Conservation (phyloP, 2,113 vertebrate genomes). For the Tupaia chinensis region DNA sequence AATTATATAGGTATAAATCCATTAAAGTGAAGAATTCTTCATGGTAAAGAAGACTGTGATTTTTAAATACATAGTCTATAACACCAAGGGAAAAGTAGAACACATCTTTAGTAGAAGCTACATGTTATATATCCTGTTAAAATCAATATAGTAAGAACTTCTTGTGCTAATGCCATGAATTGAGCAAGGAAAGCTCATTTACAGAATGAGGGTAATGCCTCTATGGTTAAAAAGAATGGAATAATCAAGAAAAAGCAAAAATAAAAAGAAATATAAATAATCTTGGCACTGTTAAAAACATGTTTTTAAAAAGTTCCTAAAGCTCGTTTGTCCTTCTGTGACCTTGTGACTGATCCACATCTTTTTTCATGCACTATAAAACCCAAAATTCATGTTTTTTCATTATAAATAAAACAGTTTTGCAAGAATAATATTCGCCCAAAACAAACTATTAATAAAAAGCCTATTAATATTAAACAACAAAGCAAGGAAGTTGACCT, state of each 20-base stretch:
- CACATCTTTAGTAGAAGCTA: constrained; percentile 90
- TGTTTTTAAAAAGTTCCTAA: constrained; percentile 88
- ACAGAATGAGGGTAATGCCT: constrained; percentile 90
- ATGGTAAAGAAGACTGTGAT: constrained; percentile 79
- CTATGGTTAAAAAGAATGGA: constrained; percentile 94
- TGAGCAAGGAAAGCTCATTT: constrained; percentile 85
- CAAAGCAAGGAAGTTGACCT: constrained; percentile 7
- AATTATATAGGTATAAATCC: constrained; percentile 93
- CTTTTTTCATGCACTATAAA: constrained; percentile 93
- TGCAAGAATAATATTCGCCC: constrained; percentile 89
- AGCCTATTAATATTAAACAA: constrained; percentile 48
- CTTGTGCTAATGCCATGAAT: constrained; percentile 89
- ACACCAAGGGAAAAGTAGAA: constrained; percentile 88
- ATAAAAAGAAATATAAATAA: constrained; percentile 93
- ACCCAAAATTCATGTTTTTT: constrained; percentile 95
- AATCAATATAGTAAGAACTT: constrained; percentile 92
- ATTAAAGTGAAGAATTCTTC: constrained; percentile 82
- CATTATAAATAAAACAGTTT: constrained; percentile 92
- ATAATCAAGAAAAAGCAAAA: constrained; percentile 92
- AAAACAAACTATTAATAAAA: constrained; percentile 88
- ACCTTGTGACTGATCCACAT: constrained; percentile 91
- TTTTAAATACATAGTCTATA: constrained; percentile 87
- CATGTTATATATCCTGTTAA: constrained; percentile 92
- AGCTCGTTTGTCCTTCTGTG: constrained; percentile 91
- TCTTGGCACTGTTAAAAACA: constrained; percentile 88